Conservation (phyloP, 2,797 vertebrate species). For the Cyprinodon diabolis region DNA sequence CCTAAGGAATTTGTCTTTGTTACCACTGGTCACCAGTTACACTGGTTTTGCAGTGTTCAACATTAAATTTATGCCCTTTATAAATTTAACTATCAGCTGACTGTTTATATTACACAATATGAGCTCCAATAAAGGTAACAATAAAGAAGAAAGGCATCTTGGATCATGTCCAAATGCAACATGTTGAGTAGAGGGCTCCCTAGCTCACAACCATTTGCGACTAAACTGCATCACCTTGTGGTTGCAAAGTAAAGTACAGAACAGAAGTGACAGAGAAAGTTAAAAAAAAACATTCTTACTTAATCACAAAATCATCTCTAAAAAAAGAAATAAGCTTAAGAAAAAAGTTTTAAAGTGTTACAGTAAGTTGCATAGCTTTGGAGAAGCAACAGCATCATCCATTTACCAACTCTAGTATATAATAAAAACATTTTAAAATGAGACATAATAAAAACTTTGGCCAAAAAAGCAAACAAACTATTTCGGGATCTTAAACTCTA, state of each 20-base stretch:
- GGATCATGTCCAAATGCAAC: neutral
- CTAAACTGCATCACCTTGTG: constrained; percentile 73
- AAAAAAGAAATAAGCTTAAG: neutral
- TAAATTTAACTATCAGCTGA: constrained; percentile 5
- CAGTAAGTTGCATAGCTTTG: constrained; percentile 58
- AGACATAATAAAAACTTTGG: neutral
- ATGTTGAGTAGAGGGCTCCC: neutral
- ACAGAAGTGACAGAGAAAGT: neutral
- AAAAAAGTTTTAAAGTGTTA: constrained; percentile 32
- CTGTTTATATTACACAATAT: neutral
- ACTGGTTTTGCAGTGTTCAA: constrained; percentile 5
- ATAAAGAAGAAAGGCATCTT: neutral
- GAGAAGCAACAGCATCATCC: constrained; percentile 41
- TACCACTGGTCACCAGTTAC: neutral
- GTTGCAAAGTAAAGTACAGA: constrained; percentile 33
- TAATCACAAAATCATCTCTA: neutral
- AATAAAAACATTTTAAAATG: neutral
- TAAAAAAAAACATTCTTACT: neutral
- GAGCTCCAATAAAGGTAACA: neutral
- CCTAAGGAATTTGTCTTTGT: constrained; percentile 40
- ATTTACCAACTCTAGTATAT: neutral
- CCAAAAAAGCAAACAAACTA: neutral
- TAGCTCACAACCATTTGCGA: constrained; percentile 40
- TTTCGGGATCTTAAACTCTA: constrained; percentile 7
- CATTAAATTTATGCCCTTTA: neutral